A percentile compares a stretch with the other conserved stretches of the same genome.
These are phyloP conservation scores for Ostrea edulis DNA, from an alignment of 1,140 invertebrate genomes.

Conservation along the genomic window DNA sequence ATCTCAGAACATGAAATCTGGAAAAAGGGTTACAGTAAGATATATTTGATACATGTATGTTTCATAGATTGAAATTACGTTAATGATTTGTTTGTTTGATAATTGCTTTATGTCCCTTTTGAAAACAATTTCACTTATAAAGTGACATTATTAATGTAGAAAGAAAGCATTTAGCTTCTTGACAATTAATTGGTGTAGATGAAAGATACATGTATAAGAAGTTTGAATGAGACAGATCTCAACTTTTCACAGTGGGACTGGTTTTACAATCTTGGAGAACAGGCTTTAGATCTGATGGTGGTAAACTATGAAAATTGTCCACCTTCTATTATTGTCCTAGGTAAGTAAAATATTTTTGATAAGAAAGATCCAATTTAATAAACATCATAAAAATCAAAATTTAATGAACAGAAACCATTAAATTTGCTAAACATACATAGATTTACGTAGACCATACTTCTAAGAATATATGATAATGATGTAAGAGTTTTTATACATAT, in stretches of 20 bases:
- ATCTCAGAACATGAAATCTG: constrained; percentile 76
- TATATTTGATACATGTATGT: background rate
- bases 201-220: background rate
- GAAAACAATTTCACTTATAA: too few species aligned
- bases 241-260: constrained; percentile 83
- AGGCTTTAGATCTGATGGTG: constrained; percentile 79
- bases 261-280: constrained; percentile 89
- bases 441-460: too few species aligned
- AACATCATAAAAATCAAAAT: background rate
- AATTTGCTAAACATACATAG: too few species aligned
- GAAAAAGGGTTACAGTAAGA: constrained; percentile 79
- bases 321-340: constrained; percentile 85
- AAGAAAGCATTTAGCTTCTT: background rate
- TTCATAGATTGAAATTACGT: background rate
- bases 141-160: background rate
- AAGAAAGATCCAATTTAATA: background rate
- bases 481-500: too few species aligned
- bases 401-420: background rate
- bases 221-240: constrained; percentile 33
- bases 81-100: background rate
- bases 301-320: constrained; percentile 75
- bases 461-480: too few species aligned
- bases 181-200: background rate
- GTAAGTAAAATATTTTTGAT: constrained; percentile 79
- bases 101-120: too few species aligned